These are phyloP conservation scores for Diprion similis DNA, from an alignment of 1,140 invertebrate species.

Conservation along the genomic window DNA sequence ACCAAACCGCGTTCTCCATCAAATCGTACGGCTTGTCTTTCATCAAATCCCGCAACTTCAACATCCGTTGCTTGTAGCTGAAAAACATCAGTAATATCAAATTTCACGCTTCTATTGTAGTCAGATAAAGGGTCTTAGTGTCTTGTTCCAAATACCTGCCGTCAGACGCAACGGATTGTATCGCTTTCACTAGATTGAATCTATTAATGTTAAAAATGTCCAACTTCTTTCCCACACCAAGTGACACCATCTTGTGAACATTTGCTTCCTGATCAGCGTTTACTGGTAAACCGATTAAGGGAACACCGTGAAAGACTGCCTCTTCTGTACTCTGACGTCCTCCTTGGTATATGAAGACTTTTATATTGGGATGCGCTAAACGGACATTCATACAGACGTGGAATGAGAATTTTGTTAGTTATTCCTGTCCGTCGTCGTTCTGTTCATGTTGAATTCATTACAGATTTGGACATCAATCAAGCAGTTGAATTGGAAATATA, in stretches of 20 bases:
- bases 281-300: constrained; percentile 58
- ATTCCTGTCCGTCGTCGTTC: too few species aligned
- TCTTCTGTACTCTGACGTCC: constrained; percentile 62
- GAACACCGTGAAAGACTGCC: constrained; percentile 53
- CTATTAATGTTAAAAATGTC: constrained; percentile 25
- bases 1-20: constrained; percentile 59
- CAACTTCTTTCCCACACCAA: constrained; percentile 34
- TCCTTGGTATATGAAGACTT: constrained; percentile 62
- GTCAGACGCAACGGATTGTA: constrained; percentile 36
- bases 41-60: constrained; percentile 36
- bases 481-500: too few species aligned
- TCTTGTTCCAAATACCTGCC: constrained; percentile 24
- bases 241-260: constrained; percentile 26
- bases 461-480: too few species aligned
- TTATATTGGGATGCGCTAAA: constrained; percentile 54
- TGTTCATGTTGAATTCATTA: too few species aligned
- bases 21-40: constrained; percentile 54
- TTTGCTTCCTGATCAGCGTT: constrained; percentile 39
- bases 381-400: constrained; percentile 26
- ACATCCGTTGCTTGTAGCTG: constrained; percentile 49
- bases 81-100: background rate
- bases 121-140: too few species aligned
- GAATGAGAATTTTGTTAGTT: background rate
- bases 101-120: too few species aligned
- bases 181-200: constrained; percentile 24